Conservation (phyloP, 2,797 vertebrate genomes). For the Mormyrops attenuatus region DNA sequence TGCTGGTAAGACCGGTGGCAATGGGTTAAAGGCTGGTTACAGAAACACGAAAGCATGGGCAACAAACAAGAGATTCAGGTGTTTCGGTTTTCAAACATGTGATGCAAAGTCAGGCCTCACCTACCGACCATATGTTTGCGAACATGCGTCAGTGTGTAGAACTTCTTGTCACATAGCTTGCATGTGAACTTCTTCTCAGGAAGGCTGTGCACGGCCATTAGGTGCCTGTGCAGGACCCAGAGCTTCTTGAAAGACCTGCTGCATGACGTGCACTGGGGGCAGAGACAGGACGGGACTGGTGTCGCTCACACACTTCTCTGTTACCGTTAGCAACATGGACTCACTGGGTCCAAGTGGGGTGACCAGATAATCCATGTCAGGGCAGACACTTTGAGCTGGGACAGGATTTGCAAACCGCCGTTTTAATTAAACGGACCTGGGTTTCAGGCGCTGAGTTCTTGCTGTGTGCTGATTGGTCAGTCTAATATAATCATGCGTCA, state of each 20-base stretch:
- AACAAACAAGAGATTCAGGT: background rate
- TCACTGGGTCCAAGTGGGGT: background rate
- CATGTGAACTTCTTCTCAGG: slow-evolving; percentile 97
- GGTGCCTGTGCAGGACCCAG: slow-evolving; percentile 96
- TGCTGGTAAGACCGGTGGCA: background rate
- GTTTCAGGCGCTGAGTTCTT: background rate
- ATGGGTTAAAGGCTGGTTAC: background rate
- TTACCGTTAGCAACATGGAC: background rate
- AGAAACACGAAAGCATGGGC: background rate
- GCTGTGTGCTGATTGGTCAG: background rate
- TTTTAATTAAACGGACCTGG: background rate
- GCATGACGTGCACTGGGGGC: slow-evolving; percentile 84
- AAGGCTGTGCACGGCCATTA: slow-evolving; percentile 94
- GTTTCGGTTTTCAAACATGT: background rate
- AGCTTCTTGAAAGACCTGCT: slow-evolving; percentile 98
- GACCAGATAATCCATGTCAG: background rate
- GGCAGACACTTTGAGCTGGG: background rate
- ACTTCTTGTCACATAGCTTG: slow-evolving; percentile 98
- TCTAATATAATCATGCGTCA: background rate
- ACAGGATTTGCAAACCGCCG: background rate
- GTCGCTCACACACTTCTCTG: background rate
- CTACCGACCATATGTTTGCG: slow-evolving; percentile 98
- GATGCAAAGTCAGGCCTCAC: slow-evolving; percentile 43
- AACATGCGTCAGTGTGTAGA: slow-evolving; percentile 98
- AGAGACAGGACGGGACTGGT: background rate